Evolutionary conservation across 2,797 vertebrate species (phyloP).

Genomic region (Lepidocolaptes lacrymiger): DNA sequence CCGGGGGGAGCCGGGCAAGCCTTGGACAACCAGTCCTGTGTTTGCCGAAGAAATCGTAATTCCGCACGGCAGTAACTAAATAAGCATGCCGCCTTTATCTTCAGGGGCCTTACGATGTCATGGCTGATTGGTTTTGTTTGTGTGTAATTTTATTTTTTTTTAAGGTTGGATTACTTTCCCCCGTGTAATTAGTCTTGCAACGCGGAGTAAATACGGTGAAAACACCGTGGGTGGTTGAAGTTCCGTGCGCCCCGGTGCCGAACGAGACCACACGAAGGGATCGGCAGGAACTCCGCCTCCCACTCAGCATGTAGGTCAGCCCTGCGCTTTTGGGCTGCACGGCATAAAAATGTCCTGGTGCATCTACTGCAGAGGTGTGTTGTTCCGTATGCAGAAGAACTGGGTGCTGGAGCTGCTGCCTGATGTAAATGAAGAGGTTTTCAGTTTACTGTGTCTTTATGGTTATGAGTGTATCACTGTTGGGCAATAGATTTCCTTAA

Average conservation of each 20-base stretch:
- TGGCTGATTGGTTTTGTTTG: neutral
- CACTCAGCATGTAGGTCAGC: neutral
- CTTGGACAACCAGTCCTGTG: accelerated
- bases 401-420: neutral
- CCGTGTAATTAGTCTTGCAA: neutral
- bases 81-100: neutral
- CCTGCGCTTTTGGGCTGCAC: neutral
- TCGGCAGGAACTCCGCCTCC: neutral
- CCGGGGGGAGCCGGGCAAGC: neutral
- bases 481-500: neutral
- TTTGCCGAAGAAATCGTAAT: neutral
- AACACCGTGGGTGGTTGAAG: accelerated
- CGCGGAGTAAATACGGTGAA: neutral
- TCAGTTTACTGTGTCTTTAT: neutral
- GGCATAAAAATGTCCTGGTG: neutral
- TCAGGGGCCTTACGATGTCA: accelerated
- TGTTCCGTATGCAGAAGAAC: neutral
- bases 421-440: neutral
- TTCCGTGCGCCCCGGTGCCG: neutral
- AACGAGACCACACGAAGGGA: neutral
- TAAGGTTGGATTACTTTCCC: neutral
- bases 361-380: neutral
- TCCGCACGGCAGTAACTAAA: accelerated
- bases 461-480: neutral
- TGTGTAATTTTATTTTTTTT: neutral